Base-by-base conservation (phyloP, 2,888 invertebrate genomes). In the Clivina fossor region DNA sequence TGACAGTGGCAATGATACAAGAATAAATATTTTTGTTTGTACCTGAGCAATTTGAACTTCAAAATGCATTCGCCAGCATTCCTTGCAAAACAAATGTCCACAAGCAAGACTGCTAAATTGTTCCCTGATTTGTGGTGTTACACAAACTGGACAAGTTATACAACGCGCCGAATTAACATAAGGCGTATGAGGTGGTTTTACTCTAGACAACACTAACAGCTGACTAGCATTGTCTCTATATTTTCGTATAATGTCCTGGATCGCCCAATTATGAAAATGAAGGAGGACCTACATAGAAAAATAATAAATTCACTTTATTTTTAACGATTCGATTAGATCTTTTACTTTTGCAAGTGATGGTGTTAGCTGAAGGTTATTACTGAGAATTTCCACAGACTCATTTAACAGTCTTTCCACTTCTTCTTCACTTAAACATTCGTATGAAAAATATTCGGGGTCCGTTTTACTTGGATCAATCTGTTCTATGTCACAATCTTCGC, bases 11-110 rank as follows among this genome's bases (percentile, higher is more conserved):
- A 32, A 11, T n/a, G 15, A n/a, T n/a, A n/a, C n/a, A n/a, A n/a
- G n/a, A n/a, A 46, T 32, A 28, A 9, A 30, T 15, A 18, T 18
- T 18, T 16, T 26, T 15, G 15, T 26, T 4, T 3, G 80, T 80
- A 75, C 93, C 92, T 92, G 91, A 74, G 83, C 84, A 65, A 97
- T 92, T 82, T 97, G 96, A 68, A 93, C 90, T 81, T 96, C 93
- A 75, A 97, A 93, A 80, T 95, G 93, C 80, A 85, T 88, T 58
- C 86, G 84, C 99, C 99, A 99, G 74, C 99, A 99, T 62, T 92
- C 90, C 73, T 87, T 88, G 74, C 99, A 99, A 75, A 96, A 99
- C 60, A 84, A 82, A 76, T 99, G 97, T 16, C 89, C 87, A 77
- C 97, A 98, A 11, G 89, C 83, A 59, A 97, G 79, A 53, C 85